Base-by-base conservation (phyloP, 2,113 vertebrate genomes). In the Erinaceus europaeus region DNA sequence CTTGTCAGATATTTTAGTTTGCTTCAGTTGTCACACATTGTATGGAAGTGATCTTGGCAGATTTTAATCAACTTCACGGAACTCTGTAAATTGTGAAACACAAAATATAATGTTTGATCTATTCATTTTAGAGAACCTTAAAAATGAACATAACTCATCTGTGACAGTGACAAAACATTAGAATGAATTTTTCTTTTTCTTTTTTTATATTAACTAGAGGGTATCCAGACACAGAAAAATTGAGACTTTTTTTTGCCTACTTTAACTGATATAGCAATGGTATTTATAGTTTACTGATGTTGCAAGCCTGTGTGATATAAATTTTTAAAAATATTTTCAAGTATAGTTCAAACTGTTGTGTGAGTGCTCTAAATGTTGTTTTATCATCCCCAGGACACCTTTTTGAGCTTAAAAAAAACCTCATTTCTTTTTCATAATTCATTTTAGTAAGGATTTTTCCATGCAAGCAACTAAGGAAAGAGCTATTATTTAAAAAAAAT, bases 341-440 rank as follows among this genome's bases (percentile, higher is more conserved):
- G 29, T 87, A 94, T 89, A 95, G 91, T 95, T 91, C 90, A 94
- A 77, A 13, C 69, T 95, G 74, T 48, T 90, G 61, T 90, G n/a
- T 67, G 91, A 68, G 29, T 25, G 44, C 2, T 46, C 17, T 84
- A 57, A 86, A 85, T 76, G 46, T 77, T 93, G 83, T 93, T 74
- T 42, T 88, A 32, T 85, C 18, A 67, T 94, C 34, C 65, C 1
- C 15, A 82, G 64, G 14, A 90, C 76, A 89, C 74, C 62, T 52
- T 91, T 90, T 62, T 85, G 84, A 23, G 64, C 71, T 86, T 94
- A 92, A 92, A 89, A 93, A 95, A 94, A 80, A 97, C 62, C 20
- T 38, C 64, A n/a, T 9, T 92, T 96, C 80, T 69, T 91, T 76
- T 94, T 89, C 57, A 91, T 57, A 88, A 90, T 90, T 89, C 55